phyloP scores from a whole-genome alignment of 1,140 invertebrate genomes.

The Metopolophium dirhodum region DNA sequence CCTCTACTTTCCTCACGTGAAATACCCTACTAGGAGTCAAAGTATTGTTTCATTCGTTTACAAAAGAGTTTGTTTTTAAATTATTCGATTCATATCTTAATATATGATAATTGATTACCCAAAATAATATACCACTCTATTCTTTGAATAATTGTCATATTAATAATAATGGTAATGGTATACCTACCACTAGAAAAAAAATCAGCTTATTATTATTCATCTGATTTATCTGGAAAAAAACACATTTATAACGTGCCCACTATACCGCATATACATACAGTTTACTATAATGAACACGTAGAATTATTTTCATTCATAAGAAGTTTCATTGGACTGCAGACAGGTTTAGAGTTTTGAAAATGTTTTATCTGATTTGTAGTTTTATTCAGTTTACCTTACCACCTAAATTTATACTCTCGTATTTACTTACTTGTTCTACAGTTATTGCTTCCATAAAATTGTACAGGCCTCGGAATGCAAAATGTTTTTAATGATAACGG shows the following conservation, averaged over 20 bases:
- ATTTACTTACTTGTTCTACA: not conserved
- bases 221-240: conserved; percentile 46
- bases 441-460: conserved; percentile 39
- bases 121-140: conserved; percentile 23
- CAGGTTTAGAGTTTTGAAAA: conserved; percentile 36
- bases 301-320: conserved; percentile 54
- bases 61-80: conserved; percentile 24
- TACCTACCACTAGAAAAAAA: not conserved
- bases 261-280: not conserved
- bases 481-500: conserved; percentile 28
- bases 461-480: not conserved
- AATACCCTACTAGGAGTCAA: not conserved
- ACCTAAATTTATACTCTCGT: not conserved
- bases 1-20: not conserved
- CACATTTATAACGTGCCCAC: conserved; percentile 31
- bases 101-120: conserved; percentile 52
- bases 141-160: conserved; percentile 42
- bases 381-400: not conserved
- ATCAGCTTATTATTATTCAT: conserved; percentile 46
- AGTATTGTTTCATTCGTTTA: not conserved
- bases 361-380: conserved; percentile 24
- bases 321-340: not conserved
- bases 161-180: conserved; percentile 26
- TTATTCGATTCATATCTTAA: conserved; percentile 50
- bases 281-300: conserved; percentile 54